Evolutionary conservation across 1,140 invertebrate species (phyloP).

Genomic region (Cydia pomonella): DNA sequence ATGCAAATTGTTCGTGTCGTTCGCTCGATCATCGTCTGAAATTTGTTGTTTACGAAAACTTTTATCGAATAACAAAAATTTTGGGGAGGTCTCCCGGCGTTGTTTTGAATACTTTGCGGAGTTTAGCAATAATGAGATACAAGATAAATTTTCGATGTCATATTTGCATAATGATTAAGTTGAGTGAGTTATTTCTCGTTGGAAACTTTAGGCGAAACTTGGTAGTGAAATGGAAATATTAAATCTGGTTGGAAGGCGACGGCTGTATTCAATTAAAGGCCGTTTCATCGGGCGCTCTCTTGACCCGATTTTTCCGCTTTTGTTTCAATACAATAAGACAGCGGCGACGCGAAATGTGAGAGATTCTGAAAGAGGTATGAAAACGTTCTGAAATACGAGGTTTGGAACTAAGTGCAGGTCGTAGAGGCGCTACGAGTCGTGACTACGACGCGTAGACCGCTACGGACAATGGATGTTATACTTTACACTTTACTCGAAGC

Average conservation of each 20-base stretch:
- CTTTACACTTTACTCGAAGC: background rate
- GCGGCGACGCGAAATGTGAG: slow-evolving; percentile 40
- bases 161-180: slow-evolving; percentile 29
- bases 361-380: slow-evolving; percentile 16
- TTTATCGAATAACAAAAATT: slow-evolving; percentile 20
- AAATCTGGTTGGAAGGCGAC: slow-evolving; percentile 37
- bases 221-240: slow-evolving; percentile 34
- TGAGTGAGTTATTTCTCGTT: slow-evolving; percentile 13
- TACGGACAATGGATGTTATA: slow-evolving; percentile 8
- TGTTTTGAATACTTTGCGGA: slow-evolving; percentile 22
- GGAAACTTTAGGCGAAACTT: background rate
- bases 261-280: slow-evolving; percentile 51
- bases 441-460: slow-evolving; percentile 4
- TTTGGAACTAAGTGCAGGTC: background rate
- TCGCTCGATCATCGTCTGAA: slow-evolving; percentile 18
- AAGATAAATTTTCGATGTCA: slow-evolving; percentile 26
- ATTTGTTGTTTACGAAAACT: slow-evolving; percentile 14
- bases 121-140: slow-evolving; percentile 18
- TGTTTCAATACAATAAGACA: slow-evolving; percentile 69
- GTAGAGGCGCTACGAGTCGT: background rate
- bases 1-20: slow-evolving; percentile 24
- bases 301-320: slow-evolving; percentile 61
- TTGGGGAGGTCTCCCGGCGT: background rate
- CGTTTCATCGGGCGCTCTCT: slow-evolving; percentile 51
- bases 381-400: slow-evolving; percentile 9